These are phyloP conservation scores for Acrobasis suavella DNA, from an alignment of 2,888 invertebrate genomes.

Conservation along the genomic window DNA sequence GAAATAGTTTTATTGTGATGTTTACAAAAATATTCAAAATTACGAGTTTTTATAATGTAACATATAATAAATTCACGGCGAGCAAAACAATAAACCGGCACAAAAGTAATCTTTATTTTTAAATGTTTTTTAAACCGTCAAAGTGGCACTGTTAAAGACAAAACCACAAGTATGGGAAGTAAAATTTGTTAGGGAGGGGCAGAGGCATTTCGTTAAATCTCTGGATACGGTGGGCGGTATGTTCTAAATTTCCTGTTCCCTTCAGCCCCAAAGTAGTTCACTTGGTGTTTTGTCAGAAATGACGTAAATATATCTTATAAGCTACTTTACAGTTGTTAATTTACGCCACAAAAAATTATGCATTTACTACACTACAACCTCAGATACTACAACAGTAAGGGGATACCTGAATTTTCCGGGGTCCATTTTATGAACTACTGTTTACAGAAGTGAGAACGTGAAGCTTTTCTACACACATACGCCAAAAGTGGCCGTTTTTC, in stretches of 20 bases:
- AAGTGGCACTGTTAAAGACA: constrained; percentile 56
- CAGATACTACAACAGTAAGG: too few relatives aligned
- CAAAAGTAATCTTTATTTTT: constrained; percentile 11
- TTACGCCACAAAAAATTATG: too few relatives aligned
- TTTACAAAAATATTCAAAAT: constrained; percentile 22
- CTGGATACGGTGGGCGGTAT: constrained; percentile 67
- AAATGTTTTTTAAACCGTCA: constrained; percentile 37
- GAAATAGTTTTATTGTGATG: constrained; percentile 10
- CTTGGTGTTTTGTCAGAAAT: too few relatives aligned
- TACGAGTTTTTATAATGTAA: constrained; percentile 13
- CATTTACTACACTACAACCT: too few relatives aligned
- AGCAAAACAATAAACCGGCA: background rate
- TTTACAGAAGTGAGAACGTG: too few relatives aligned
- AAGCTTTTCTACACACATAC: too few relatives aligned
- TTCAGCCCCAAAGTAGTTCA: background rate
- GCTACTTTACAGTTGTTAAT: too few relatives aligned
- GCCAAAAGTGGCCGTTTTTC: too few relatives aligned
- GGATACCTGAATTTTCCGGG: too few relatives aligned
- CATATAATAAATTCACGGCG: constrained; percentile 3
- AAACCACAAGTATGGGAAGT: constrained; percentile 70
- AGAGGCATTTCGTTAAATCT: constrained; percentile 63
- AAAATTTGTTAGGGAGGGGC: constrained; percentile 59
- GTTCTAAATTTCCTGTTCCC: constrained; percentile 15
- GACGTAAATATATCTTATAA: too few relatives aligned
- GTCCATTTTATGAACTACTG: too few relatives aligned